phyloP scores from a whole-genome alignment of 37 sponge, comb jelly and placozoan genomes.

The Halichondria panicea region DNA sequence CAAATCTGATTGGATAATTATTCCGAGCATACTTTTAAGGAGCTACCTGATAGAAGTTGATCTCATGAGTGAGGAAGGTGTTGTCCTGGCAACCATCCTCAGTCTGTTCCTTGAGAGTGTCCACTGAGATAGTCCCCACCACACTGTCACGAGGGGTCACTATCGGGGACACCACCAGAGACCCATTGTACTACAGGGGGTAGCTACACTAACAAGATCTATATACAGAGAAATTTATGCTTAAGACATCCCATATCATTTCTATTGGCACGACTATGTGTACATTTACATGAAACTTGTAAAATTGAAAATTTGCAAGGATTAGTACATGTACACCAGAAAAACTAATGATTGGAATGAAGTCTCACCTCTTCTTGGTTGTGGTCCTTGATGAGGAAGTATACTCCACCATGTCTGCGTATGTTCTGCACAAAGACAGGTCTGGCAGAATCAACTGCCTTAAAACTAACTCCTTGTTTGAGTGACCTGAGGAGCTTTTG shows the following conservation, averaged over 20 bases:
- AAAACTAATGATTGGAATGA: neutral
- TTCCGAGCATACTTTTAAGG: too few species aligned
- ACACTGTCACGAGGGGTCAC: constrained; percentile 10
- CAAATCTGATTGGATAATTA: too few species aligned
- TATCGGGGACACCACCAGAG: constrained; percentile 74
- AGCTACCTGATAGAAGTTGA: constrained; percentile 72
- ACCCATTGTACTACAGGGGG: constrained; percentile 58
- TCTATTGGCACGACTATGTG: neutral
- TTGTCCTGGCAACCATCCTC: neutral
- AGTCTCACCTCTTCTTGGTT: constrained; percentile 28
- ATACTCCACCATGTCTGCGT: constrained; percentile 39
- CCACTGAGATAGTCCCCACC: constrained; percentile 69
- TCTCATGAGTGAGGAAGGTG: constrained; percentile 53
- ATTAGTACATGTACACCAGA: neutral
- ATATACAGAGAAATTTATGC: neutral
- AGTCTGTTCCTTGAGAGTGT: too few species aligned
- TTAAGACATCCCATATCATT: neutral
- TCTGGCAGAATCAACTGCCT: constrained; percentile 41
- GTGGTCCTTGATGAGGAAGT: constrained; percentile 51
- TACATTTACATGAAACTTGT: neutral
- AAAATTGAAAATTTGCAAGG: neutral
- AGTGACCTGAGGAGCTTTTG: constrained; percentile 22
- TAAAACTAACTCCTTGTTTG: constrained; percentile 66
- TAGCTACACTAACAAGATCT: neutral
- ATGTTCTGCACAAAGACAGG: constrained; percentile 63